These are phyloP conservation scores for Drosophila flavopinicola DNA, from an alignment of 2,888 invertebrate genomes.

Conservation along the genomic window DNA sequence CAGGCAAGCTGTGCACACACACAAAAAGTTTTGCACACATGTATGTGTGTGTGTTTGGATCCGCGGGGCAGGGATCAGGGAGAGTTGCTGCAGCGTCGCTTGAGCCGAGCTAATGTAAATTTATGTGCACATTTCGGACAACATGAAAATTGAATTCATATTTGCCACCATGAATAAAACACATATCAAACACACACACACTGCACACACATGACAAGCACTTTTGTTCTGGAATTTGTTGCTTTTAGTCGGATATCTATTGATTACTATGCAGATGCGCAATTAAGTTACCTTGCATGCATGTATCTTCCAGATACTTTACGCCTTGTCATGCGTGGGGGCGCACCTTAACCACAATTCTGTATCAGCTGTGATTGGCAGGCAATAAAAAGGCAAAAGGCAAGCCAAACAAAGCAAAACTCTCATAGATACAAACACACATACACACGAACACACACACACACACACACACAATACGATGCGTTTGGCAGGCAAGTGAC, in stretches of 20 bases:
- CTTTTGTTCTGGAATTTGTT: conserved; percentile 1
- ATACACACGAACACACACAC: conserved; percentile 1
- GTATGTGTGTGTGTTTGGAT: too few relatives aligned
- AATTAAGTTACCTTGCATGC: conserved; percentile 52
- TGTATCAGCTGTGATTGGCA: conserved; percentile 65
- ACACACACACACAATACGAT: conserved; percentile 8
- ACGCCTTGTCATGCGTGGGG: conserved; percentile 56
- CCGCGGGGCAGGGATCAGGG: too few relatives aligned
- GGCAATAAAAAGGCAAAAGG: conserved; percentile 60
- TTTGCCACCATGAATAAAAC: conserved; percentile 24
- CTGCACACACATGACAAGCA: not conserved
- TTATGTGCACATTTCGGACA: conserved; percentile 47
- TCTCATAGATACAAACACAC: conserved; percentile 8
- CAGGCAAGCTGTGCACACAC: conserved; percentile 31
- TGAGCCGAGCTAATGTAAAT: conserved; percentile 51
- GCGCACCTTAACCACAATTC: conserved; percentile 52
- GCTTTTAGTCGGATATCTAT: conserved; percentile 6
- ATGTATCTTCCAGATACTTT: conserved; percentile 50
- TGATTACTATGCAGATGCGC: conserved; percentile 30
- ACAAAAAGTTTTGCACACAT: conserved; percentile 3
- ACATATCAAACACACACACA: too few relatives aligned
- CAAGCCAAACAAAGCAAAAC: conserved; percentile 28
- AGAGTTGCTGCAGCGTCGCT: not conserved
- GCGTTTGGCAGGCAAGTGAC: conserved; percentile 61
- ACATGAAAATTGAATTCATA: conserved; percentile 57